Base-by-base conservation (phyloP, 2,797 vertebrate species). In the Chromobotia macracanthus region DNA sequence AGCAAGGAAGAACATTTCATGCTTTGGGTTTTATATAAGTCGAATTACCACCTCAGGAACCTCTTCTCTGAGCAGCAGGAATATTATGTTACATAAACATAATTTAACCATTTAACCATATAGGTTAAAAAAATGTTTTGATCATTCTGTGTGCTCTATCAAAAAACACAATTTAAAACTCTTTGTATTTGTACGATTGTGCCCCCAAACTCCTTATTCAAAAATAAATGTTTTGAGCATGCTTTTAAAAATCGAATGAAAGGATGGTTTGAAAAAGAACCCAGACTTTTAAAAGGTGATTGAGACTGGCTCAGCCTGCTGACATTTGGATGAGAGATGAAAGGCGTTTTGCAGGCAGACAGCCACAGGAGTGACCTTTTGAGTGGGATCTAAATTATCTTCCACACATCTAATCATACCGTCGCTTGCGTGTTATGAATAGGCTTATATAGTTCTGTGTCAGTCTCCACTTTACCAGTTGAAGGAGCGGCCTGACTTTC, bases 321-420 rank as follows among this genome's bases (percentile, higher is more conserved):
- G 84, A 76, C 77, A 81, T 84, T 75, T 74, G 80, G 87, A 86
- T 81, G 19, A 50, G 16, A 82, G 79, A 38, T 63, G 50, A 72
- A 68, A 77, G 46, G 80, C 85, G 82, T 84, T 80, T 84, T 70
- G 55, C 79, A 82, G 86, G 83, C 76, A 75, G 86, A 84, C 83
- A 86, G 80, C 63, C 83, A 86, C 82, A 86, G 81, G 86, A 76
- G 79, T 89, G 88, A 91, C 91, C 91, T 92, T 92, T 91, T 84
- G 81, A 19, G 12, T 0, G n/a, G 28, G 65, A 88, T 86, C 79
- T 82, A 83, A 90, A 76, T 84, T 70, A 82, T 83, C 85, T 83
- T 81, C 75, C 66, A 61, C 25, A 74, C 78, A 80, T 85, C 87
- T 85, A 88, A 91, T 93, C 88, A 89, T 88, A 87, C 88, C 84